Base-by-base conservation (phyloP, 2,888 invertebrate genomes). In the Augiades crinisus region DNA sequence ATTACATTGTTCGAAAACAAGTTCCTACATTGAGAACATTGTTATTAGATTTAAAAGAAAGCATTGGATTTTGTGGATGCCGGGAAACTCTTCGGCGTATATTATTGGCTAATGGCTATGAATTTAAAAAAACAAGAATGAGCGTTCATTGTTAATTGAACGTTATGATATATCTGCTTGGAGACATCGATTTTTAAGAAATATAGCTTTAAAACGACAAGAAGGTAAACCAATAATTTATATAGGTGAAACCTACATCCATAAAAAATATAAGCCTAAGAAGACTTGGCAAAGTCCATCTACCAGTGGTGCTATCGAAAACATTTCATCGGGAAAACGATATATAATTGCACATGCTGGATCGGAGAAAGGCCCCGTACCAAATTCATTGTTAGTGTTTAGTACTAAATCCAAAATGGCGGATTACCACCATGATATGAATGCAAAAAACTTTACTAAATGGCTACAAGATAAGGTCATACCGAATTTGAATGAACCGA, bases 401-500 rank as follows among this genome's bases (percentile, higher is more conserved):
- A 60, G 53, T 47, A 30, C 54, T 5, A 58, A 53, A 16, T 53
- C 21, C 5, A 59, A 59, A 53, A 45, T 37, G 8, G 58, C 61
- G 2, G 62, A 65, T 34, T 62, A 59, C 34, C 62, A 67, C 8
- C 59, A 60, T 22, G 58, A 68, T n/a, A 63, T 68, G 62, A 68
- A 61, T 44, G 53, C 38, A 14, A 54, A 58, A 30, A 61, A 62
- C 41, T 55, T 41, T 24, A 52, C 56, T 24, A 61, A 62, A 31
- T 74, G 71, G 70, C 21, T 71, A 4, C 40, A 53, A 2, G 59
- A 31, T 0, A 54, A 69, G 49, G 16, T 72, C 2, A 5, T 71
- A 1, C 67, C 68, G 6, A 72, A 68, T 50, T 41, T 68, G 4
- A 57, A 58, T 7, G 44, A 54, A 3, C 60, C 56, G 31, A 60